phyloP scores from a whole-genome alignment of 2,113 vertebrate species.

The Eublepharis macularius region DNA sequence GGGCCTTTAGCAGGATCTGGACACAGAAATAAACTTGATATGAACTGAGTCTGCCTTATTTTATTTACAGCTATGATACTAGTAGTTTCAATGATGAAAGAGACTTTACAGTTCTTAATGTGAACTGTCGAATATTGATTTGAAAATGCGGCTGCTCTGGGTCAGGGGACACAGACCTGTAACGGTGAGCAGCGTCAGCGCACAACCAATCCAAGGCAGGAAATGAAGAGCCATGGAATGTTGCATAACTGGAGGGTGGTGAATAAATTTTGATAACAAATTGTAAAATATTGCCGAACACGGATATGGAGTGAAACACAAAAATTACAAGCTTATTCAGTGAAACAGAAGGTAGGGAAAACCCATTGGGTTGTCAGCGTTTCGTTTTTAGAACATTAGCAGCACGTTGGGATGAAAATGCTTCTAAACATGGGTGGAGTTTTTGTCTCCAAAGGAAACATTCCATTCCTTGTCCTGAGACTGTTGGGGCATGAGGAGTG shows the following conservation, averaged over 20 bases:
- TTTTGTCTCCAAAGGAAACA: background rate
- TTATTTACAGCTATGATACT: background rate
- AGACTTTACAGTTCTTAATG: background rate
- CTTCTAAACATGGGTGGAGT: too few species aligned
- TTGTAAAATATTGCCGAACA: background rate
- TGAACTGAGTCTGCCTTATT: background rate
- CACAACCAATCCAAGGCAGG: constrained; percentile 25
- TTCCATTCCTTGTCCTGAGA: background rate
- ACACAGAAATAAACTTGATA: background rate
- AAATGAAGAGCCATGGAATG: constrained; percentile 15
- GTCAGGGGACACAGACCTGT: constrained; percentile 50
- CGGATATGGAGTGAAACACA: background rate
- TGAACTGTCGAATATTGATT: constrained; percentile 30
- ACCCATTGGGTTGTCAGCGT: constrained; percentile 47
- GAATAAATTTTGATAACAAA: background rate
- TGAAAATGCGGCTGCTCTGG: constrained; percentile 12
- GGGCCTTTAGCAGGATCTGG: background rate
- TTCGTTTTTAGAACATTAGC: background rate
- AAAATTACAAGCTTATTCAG: constrained; percentile 15
- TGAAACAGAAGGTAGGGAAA: constrained; percentile 54
- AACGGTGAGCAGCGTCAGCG: constrained; percentile 43
- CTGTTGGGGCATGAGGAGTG: too few species aligned
- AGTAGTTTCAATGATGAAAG: background rate
- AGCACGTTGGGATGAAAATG: background rate
- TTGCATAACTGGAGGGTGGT: background rate